These are phyloP conservation scores for Hippocampus barbouri DNA, from an alignment of 2,113 vertebrate genomes.

Conservation along the genomic window DNA sequence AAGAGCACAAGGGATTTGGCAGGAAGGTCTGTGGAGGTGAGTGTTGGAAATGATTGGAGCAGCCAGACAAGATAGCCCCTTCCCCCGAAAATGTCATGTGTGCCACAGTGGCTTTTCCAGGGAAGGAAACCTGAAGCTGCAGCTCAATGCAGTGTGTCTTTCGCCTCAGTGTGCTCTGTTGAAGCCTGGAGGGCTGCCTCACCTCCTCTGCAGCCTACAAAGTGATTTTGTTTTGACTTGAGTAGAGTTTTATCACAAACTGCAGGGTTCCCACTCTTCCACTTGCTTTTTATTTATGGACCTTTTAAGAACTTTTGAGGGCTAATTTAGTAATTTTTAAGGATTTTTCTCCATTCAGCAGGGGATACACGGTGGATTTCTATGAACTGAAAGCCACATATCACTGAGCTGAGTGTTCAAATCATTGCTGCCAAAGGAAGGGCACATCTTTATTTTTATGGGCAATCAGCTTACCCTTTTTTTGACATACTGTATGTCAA, in stretches of 20 bases:
- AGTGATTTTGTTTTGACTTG: slow-evolving; percentile 53
- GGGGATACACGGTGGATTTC: too few species aligned
- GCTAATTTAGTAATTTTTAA: too few species aligned
- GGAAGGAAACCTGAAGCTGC: slow-evolving; percentile 55
- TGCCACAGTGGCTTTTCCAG: slow-evolving; percentile 61
- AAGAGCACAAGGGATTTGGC: slow-evolving; percentile 14
- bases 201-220: slow-evolving; percentile 44
- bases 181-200: slow-evolving; percentile 20
- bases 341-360: too few species aligned
- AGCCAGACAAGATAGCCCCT: slow-evolving; percentile 49
- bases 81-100: slow-evolving; percentile 9
- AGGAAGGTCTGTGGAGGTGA: slow-evolving; percentile 12
- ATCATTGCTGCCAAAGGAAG: too few species aligned
- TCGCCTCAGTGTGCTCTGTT: slow-evolving; percentile 37
- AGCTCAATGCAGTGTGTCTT: slow-evolving; percentile 50
- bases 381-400: too few species aligned
- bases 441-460: too few species aligned
- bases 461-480: too few species aligned
- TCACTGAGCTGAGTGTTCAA: too few species aligned
- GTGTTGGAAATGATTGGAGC: slow-evolving; percentile 29
- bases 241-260: slow-evolving; percentile 42
- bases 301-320: too few species aligned
- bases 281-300: too few species aligned
- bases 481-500: too few species aligned
- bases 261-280: too few species aligned